Base-by-base conservation (phyloP, 2,797 vertebrate genomes). In the Taeniopygia guttata region DNA sequence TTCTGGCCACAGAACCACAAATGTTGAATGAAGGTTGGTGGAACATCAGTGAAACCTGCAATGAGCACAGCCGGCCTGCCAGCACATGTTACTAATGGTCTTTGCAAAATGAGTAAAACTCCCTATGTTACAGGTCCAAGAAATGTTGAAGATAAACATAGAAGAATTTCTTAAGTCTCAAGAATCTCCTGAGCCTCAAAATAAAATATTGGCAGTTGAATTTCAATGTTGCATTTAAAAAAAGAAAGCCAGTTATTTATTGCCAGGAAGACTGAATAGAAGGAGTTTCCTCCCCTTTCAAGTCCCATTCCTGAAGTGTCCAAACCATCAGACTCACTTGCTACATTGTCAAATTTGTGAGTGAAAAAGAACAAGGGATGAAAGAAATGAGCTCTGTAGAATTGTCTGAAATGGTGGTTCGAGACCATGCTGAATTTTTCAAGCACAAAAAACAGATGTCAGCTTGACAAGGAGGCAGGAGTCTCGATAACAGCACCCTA, bases 1-100 rank as follows among this genome's bases (percentile, higher is more conserved):
- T 91, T 91, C 83, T 90, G 83, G 45, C 90, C 91, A 52, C 80
- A 89, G 80, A 94, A 87, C 74, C 91, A 56, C 4, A 13, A 56
- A 69, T 30, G 23, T 79, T 79, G 79, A 69, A 67, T 42, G 70
- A 78, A 84, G 38, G 40, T 80, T 89, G 34, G 59, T 78, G 55
- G 51, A 90, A 84, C 46, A 34, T 54, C 30, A 25, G 66, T 84
- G 56, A 87, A 85, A 88, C 51, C 13, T 66, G 40, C 49, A 48
- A 1, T 66, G 46, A 55, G 32, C 0, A 1, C 56, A 74, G 75
- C 75, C 89, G 26, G 43, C 49, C 76, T 86, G 69, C 40, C 79
- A 69, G 46, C 27, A 92, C 17, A 16, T 0, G 1, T 82, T 68
- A 38, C 40, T 72, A 27, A 62, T 51, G 51, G 45, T 79, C 64